Base-by-base conservation (phyloP, 2,888 invertebrate genomes). In the Cryptus armator region DNA sequence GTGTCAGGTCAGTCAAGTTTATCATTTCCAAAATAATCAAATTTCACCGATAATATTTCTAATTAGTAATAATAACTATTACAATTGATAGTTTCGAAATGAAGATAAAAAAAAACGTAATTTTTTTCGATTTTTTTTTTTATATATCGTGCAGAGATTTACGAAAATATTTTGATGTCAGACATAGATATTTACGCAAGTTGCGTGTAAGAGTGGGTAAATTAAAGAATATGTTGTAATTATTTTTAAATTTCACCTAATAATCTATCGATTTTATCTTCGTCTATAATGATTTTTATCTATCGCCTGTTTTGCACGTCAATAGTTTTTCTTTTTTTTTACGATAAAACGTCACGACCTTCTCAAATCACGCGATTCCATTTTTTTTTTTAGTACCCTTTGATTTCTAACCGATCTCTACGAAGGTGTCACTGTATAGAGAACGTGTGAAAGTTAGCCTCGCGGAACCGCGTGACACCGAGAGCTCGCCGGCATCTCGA, bases 1-100 rank as follows among this genome's bases (percentile, higher is more conserved):
- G 77, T 78, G 81, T 51, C 81, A 81, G 77, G 84, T 80, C 48
- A 80, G 83, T 59, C 43, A 53, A 53, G 62, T 37, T 71, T 80
- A 66, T 64, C 19, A n/a, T 10, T 16, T 32, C 7, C 16, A 19
- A n/a, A 5, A 10, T 71, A 0, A 1, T 48, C 2, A 5, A 43
- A n/a, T 68, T 43, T 19, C 10, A 10, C 19, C 19, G 56, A 19
- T 2, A 0, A 48, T 48, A 14, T 48, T 48, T 14, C 0, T 48
- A 12, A 14, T 14, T 1, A 48, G 3, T 48, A 37, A 37, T 48
- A 48, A 48, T 48, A 1, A 37, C 9, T 37, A 37, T 37, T 7
- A 37, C 7, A 0, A 37, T 37, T 5, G 2, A 1, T 37, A 37
- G 37, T 37, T 37, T 37, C 37, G 9, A 5, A 37, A 7, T 9